These are phyloP conservation scores for Contarinia nasturtii DNA, from an alignment of 1,140 invertebrate species.

Conservation along the genomic window DNA sequence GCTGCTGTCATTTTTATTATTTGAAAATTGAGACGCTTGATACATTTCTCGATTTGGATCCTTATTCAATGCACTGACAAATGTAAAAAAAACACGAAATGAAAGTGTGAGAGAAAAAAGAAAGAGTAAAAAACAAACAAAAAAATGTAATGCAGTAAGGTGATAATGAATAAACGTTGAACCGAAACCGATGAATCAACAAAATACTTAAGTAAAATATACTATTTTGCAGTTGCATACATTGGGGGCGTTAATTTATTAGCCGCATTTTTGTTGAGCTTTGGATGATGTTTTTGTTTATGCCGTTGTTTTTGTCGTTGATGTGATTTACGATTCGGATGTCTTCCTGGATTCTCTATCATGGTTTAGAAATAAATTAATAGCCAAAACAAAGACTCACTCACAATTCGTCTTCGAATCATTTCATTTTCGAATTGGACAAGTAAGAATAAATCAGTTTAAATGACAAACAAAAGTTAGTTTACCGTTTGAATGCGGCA, in stretches of 20 bases:
- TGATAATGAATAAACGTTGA: no score
- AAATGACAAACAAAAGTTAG: background rate
- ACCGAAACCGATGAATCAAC: no score
- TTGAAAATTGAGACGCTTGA: slow-evolving; percentile 1
- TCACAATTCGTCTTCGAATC: background rate
- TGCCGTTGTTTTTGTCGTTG: background rate
- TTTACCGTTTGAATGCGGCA: background rate
- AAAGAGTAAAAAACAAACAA: no score
- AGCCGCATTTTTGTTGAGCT: background rate
- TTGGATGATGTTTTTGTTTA: background rate
- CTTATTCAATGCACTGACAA: slow-evolving; percentile 5
- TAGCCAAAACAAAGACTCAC: background rate
- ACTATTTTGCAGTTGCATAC: background rate
- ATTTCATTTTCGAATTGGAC: background rate
- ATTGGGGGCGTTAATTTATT: background rate
- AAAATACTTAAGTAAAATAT: background rate
- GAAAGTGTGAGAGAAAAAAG: background rate
- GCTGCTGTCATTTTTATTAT: slow-evolving; percentile 8
- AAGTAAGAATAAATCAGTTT: background rate
- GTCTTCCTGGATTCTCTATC: background rate
- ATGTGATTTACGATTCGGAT: background rate
- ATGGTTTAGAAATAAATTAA: background rate
- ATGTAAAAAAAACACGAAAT: slow-evolving; percentile 6
- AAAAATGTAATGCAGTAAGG: no score
- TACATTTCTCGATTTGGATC: background rate